Base-by-base conservation (phyloP, 2,113 vertebrate genomes). In the Cheilinus undulatus region DNA sequence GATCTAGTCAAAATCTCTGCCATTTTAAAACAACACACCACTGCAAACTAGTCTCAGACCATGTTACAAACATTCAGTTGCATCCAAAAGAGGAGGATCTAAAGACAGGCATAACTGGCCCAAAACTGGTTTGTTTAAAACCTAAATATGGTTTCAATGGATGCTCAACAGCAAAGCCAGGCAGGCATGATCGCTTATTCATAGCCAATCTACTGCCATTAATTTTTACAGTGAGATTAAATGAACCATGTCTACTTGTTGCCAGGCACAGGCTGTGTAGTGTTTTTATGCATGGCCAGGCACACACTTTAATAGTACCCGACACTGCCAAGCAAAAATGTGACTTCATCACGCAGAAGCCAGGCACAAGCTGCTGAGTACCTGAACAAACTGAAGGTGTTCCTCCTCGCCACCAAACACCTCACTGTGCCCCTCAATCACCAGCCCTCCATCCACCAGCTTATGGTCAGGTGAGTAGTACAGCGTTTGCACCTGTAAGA, bases 391-490 rank as follows among this genome's bases (percentile, higher is more conserved):
- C 95, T 99, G 97, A 95, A 97, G 94, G 96, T 97, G 96, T 95
- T 99, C 98, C 95, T 98, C 97, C 92, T 98, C 96, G 94, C 94
- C 96, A 95, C 95, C 94, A 96, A 97, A 99, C 95, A 98, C 94
- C 95, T 98, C 97, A 96, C 93, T 94, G 94, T 97, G 97, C 94
- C 96, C 96, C 92, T 97, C 97, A 96, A 98, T 95, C 92, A 88
- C 65, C 89, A 96, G 95, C 95, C 95, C 96, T 93, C 97, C 96
- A 95, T 98, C 97, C 95, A 98, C 95, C 95, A 99, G 96, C 96
- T 98, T 99, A 95, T 99, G 97, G 95, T 99, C 97, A 92, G 97
- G 96, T 94, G 98, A 99, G 95, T 99, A 99, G 96, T 99, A 98
- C 95, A 99, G 95, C 93, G 94, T 99, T 97, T 99, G 97, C 94